Percentiles rank a stretch among this genome's conserved stretches.
These are phyloP conservation scores for Todiramphus chloris DNA, from an alignment of 2,113 vertebrate genomes.

Conservation along the genomic window DNA sequence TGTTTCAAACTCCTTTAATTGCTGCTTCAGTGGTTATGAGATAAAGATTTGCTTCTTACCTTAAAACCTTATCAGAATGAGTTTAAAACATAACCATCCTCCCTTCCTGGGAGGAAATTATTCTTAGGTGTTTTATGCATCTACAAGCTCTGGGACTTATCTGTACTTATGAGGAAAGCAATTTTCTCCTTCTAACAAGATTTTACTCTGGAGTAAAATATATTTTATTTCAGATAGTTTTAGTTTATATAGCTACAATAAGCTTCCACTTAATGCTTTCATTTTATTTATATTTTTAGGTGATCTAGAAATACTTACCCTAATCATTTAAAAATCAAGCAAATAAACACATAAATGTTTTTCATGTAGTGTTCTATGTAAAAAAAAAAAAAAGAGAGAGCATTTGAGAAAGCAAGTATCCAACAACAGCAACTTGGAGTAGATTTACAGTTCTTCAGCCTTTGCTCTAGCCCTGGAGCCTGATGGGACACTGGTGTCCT, in stretches of 20 bases:
- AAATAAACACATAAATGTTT: background rate
- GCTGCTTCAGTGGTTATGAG: background rate
- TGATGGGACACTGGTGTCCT: constrained; percentile 85
- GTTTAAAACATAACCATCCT: background rate
- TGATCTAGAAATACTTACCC: constrained; percentile 52
- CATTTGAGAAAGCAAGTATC: background rate
- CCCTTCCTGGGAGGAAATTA: background rate
- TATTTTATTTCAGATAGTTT: constrained; percentile 57
- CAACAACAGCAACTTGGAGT: constrained; percentile 74
- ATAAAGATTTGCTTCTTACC: constrained; percentile 1
- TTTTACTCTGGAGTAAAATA: constrained; percentile 73
- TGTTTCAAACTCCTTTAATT: background rate
- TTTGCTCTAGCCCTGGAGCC: constrained; percentile 77
- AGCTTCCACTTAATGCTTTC: constrained; percentile 20
- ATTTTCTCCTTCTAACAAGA: constrained; percentile 69
- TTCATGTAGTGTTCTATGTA: constrained; percentile 23
- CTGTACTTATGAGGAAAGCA: constrained; percentile 46
- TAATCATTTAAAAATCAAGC: constrained; percentile 49
- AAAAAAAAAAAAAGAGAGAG: background rate
- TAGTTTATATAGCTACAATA: constrained; percentile 30
- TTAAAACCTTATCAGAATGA: background rate
- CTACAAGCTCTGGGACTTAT: constrained; percentile 50
- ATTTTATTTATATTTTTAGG: background rate
- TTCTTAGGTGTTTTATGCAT: constrained; percentile 11
- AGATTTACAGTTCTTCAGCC: constrained; percentile 80